Conservation (phyloP, 2,797 vertebrate species). For the Eulemur coronatus region DNA sequence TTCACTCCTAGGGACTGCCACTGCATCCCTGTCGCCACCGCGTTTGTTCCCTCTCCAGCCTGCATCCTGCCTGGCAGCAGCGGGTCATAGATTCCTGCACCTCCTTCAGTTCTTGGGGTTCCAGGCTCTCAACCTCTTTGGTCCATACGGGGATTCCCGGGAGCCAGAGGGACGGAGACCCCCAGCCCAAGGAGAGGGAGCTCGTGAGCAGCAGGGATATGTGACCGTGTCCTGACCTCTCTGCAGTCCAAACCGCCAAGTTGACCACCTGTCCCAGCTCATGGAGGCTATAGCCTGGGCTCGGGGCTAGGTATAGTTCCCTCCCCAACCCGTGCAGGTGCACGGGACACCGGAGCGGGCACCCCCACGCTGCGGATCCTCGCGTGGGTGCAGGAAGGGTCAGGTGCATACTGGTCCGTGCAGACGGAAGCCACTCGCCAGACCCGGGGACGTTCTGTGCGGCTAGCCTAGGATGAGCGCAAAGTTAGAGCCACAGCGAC, state of each 20-base stretch:
- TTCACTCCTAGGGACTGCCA: not conserved
- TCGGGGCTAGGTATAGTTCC: not conserved
- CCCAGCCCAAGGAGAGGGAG: not conserved
- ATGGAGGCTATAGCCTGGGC: not conserved
- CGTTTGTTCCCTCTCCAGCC: not conserved
- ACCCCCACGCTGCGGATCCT: not conserved
- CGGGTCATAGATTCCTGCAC: not conserved
- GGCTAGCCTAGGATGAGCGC: accelerated
- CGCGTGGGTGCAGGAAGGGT: not conserved
- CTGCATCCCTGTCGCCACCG: accelerated
- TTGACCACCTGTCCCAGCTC: not conserved
- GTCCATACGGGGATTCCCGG: not conserved
- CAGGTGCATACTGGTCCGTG: not conserved
- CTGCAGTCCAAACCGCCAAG: not conserved
- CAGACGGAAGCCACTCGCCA: not conserved
- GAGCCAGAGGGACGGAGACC: not conserved
- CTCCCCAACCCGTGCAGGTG: not conserved
- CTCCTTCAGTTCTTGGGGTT: not conserved
- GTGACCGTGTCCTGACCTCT: not conserved
- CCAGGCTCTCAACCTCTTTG: accelerated
- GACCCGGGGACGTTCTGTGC: not conserved
- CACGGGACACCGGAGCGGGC: not conserved
- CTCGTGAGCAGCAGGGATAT: not conserved
- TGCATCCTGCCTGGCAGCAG: no score
- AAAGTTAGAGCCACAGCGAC: not conserved